Evolutionary conservation across 2,888 invertebrate species (phyloP).

Genomic region (Hylaea fasciaria): DNA sequence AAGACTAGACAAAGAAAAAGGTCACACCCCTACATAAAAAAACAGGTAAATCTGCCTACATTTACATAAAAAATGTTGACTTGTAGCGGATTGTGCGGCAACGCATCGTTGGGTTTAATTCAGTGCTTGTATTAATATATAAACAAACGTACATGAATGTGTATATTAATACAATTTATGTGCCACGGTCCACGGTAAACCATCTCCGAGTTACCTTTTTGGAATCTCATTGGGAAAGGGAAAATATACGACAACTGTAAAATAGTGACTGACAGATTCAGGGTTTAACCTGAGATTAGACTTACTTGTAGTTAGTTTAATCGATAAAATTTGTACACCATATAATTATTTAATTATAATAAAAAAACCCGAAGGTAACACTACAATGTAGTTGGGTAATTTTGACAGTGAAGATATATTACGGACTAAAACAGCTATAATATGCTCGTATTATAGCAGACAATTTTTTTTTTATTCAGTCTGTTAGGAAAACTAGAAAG

Average conservation of each 20-base stretch:
- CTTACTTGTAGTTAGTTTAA: conserved; percentile 6
- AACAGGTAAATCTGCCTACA: conserved; percentile 47
- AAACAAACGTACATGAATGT: too few relatives aligned
- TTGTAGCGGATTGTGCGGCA: conserved; percentile 64
- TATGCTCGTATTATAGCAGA: too few relatives aligned
- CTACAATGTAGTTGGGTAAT: too few relatives aligned
- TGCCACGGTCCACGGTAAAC: conserved; percentile 47
- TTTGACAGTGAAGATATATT: too few relatives aligned
- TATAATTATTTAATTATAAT: too few relatives aligned
- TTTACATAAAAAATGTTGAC: conserved; percentile 65
- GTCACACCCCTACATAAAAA: conserved; percentile 12
- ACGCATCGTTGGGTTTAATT: conserved; percentile 61
- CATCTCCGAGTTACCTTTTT: conserved; percentile 23
- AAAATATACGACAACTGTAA: conserved; percentile 5
- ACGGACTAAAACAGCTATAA: too few relatives aligned
- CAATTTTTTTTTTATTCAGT: too few relatives aligned
- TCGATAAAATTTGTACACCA: too few relatives aligned
- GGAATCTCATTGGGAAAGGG: conserved; percentile 26
- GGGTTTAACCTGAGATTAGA: conserved; percentile 11
- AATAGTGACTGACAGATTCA: conserved; percentile 24
- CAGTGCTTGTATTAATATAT: conserved; percentile 52
- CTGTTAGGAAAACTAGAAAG: too few relatives aligned
- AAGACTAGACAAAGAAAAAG: too few relatives aligned
- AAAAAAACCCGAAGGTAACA: too few relatives aligned
- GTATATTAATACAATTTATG: conserved; percentile 64